Evolutionary conservation across 1,140 invertebrate genomes (phyloP).

Genomic region (Drosophila kurseongensis): DNA sequence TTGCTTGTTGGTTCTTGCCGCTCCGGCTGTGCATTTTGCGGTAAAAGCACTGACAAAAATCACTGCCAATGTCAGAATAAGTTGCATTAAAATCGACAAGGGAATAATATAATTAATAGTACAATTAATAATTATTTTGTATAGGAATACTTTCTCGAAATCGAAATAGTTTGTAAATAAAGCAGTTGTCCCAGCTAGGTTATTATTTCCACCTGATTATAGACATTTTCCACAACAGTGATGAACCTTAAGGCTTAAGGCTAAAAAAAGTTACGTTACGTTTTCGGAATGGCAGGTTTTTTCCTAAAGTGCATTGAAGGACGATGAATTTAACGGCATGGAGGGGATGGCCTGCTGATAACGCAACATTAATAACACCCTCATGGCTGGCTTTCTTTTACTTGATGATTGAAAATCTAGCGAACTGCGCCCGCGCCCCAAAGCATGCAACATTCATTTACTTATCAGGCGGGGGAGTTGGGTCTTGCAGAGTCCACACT

Average conservation of each 20-base stretch:
- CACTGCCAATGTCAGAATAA: background rate
- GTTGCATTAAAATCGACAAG: too few species aligned
- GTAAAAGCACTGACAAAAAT: conserved; percentile 13
- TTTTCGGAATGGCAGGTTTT: background rate
- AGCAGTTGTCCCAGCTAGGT: too few species aligned
- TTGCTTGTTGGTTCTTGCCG: conserved; percentile 32
- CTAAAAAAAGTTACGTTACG: too few species aligned
- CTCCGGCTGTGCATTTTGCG: conserved; percentile 52
- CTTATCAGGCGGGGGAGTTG: conserved; percentile 59
- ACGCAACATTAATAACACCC: conserved; percentile 73
- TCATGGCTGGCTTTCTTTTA: conserved; percentile 28
- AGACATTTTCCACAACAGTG: too few species aligned
- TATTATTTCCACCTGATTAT: too few species aligned
- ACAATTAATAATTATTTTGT: too few species aligned
- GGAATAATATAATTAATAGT: too few species aligned
- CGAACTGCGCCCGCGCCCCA: conserved; percentile 46
- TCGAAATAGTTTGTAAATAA: too few species aligned
- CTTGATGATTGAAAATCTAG: conserved; percentile 72
- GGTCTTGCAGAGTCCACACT: conserved; percentile 20
- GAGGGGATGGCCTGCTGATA: conserved; percentile 53
- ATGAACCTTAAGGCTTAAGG: too few species aligned
- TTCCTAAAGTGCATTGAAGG: background rate
- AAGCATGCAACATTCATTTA: conserved; percentile 54
- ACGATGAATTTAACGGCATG: conserved; percentile 10
- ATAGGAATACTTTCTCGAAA: too few species aligned